phyloP scores from a whole-genome alignment of 37 sponge, comb jelly and placozoan genomes.

The Cliona cf. orientalis region DNA sequence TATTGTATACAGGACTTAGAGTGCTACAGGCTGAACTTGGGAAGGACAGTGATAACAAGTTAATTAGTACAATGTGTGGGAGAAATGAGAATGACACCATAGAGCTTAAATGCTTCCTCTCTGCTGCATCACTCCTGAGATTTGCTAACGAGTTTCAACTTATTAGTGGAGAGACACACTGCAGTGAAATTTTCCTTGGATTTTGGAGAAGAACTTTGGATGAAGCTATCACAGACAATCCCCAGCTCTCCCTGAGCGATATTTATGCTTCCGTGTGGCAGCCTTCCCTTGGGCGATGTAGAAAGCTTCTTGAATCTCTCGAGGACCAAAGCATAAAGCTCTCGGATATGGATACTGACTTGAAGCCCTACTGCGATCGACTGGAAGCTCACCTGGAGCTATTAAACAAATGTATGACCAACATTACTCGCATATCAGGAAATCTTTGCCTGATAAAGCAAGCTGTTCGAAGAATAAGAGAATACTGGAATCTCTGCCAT shows the following conservation, averaged over 20 bases:
- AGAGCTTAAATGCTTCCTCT: too few species aligned
- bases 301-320: slow-evolving; percentile 8
- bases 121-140: too few species aligned
- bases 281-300: slow-evolving; percentile 1
- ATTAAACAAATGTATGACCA: not conserved
- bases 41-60: too few species aligned
- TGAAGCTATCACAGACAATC: not conserved
- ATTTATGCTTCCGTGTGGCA: slow-evolving; percentile 1
- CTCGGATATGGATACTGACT: not conserved
- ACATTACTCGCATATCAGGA: not conserved
- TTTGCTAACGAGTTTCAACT: too few species aligned
- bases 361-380: not conserved
- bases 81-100: too few species aligned
- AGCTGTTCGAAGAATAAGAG: not conserved
- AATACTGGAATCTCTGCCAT: slow-evolving; percentile 7
- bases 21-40: too few species aligned
- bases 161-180: too few species aligned
- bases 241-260: not conserved
- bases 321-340: not conserved
- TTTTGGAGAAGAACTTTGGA: not conserved
- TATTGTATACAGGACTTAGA: too few species aligned
- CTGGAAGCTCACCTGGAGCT: not conserved
- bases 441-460: not conserved
- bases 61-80: too few species aligned
- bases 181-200: not conserved